A percentile compares a stretch with the other conserved stretches of the same genome.
These are phyloP conservation scores for Euwallacea similis DNA, from an alignment of 1,140 invertebrate species.

Conservation along the genomic window DNA sequence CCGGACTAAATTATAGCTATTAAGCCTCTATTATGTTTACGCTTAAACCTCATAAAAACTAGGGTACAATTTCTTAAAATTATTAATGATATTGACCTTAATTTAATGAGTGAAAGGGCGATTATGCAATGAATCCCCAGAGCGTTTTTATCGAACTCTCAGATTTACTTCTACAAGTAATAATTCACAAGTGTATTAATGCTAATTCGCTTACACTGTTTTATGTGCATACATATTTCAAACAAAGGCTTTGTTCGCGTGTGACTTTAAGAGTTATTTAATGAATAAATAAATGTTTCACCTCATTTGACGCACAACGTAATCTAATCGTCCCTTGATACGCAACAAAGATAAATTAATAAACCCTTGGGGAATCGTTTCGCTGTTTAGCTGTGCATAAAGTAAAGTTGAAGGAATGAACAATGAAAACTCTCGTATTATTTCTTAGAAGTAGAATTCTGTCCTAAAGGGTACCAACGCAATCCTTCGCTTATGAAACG, in stretches of 20 bases:
- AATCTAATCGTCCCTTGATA: conserved; percentile 7
- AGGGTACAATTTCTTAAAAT: no score
- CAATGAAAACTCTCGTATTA: not conserved
- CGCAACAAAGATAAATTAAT: not conserved
- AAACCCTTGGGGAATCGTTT: not conserved
- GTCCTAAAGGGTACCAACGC: no score
- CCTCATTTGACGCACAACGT: not conserved
- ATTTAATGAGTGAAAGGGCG: no score
- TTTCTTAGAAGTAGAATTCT: no score
- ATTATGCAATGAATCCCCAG: no score
- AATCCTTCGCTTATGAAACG: no score
- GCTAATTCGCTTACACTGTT: not conserved
- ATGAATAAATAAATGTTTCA: conserved; percentile 7
- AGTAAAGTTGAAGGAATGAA: not conserved
- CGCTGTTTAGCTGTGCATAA: not conserved
- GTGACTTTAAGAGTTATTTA: not conserved
- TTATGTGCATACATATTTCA: not conserved
- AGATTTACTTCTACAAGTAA: not conserved
- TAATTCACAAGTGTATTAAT: not conserved
- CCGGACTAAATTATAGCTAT: no score
- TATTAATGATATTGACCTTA: no score
- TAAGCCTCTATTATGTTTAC: no score
- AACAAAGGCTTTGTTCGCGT: not conserved
- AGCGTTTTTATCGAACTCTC: no score
- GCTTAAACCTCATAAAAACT: no score